A percentile compares a stretch with the other conserved stretches of the same genome.
These are phyloP conservation scores for Conus canariensis DNA, from an alignment of 2,888 invertebrate species.

Conservation along the genomic window DNA sequence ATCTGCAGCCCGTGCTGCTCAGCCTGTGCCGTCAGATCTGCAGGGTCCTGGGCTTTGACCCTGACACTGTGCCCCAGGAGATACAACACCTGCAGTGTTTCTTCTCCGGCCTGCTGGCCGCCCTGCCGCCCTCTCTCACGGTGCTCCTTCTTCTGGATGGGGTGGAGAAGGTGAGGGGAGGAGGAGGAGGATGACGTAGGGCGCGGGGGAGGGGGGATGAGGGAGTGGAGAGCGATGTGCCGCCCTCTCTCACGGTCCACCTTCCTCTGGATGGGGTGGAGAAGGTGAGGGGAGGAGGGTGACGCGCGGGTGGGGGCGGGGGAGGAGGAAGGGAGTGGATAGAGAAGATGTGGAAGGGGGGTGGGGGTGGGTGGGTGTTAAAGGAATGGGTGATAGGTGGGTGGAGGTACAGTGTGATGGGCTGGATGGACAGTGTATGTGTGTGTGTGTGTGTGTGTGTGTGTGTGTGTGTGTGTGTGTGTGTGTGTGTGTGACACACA, in stretches of 20 bases:
- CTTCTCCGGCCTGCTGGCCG: slow-evolving; percentile 63
- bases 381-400: no score
- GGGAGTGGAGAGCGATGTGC: background rate
- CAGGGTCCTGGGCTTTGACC: slow-evolving; percentile 53
- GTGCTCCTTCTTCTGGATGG: slow-evolving; percentile 71
- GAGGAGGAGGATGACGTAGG: background rate
- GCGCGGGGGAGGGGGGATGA: background rate
- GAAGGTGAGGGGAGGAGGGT: background rate
- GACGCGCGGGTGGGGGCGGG: no score
- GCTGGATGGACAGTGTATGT: no score
- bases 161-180: slow-evolving; percentile 51
- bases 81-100: slow-evolving; percentile 65
- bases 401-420: no score
- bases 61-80: slow-evolving; percentile 60
- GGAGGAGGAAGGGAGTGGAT: no score
- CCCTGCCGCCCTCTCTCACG: slow-evolving; percentile 60
- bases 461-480: no score
- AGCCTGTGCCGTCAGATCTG: slow-evolving; percentile 69
- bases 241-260: no score
- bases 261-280: background rate
- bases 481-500: no score
- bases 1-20: slow-evolving; percentile 68
- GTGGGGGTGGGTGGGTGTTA: no score
- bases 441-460: no score
- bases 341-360: no score